A percentile compares a stretch with the other conserved stretches of the same genome.
These are phyloP conservation scores for Subacronicta megacephala DNA, from an alignment of 2,888 invertebrate genomes.

Conservation along the genomic window DNA sequence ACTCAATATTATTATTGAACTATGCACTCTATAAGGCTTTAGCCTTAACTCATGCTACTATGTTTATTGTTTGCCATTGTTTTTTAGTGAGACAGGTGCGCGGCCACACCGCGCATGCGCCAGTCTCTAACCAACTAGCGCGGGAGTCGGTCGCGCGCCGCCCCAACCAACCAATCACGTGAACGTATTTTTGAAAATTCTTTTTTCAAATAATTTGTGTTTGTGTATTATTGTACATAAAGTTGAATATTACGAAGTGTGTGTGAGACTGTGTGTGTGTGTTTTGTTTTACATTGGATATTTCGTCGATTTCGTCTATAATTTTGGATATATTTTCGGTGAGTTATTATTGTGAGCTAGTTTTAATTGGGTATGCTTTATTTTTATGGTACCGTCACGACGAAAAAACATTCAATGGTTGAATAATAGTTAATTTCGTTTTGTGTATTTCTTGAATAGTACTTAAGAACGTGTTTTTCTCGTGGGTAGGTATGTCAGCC, in stretches of 20 bases:
- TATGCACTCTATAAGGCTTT: conserved; percentile 50
- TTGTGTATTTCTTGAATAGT: conserved; percentile 23
- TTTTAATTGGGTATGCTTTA: conserved; percentile 59
- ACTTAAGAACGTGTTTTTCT: conserved; percentile 36
- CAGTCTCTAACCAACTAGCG: conserved; percentile 80
- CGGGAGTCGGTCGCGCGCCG: conserved; percentile 71
- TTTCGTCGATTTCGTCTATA: conserved; percentile 44
- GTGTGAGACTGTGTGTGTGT: conserved; percentile 53
- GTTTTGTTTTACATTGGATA: conserved; percentile 53
- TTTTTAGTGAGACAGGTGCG: conserved; percentile 83
- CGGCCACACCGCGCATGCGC: conserved; percentile 65
- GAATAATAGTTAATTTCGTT: conserved; percentile 28
- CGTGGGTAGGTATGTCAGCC: conserved; percentile 5
- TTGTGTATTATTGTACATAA: conserved; percentile 24
- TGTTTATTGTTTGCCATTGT: conserved; percentile 83
- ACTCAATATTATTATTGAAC: conserved; percentile 55
- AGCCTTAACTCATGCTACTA: conserved; percentile 61
- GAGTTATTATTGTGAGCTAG: conserved; percentile 64
- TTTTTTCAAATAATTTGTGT: conserved; percentile 37
- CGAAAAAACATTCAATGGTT: conserved; percentile 21
- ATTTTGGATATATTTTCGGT: conserved; percentile 71
- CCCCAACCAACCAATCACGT: conserved; percentile 45
- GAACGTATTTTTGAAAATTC: conserved; percentile 50
- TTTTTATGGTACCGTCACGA: conserved; percentile 53
- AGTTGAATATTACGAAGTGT: conserved; percentile 39